Evolutionary conservation across 2,888 invertebrate species (phyloP), one percentile per base, ranked within the genome.

Genomic region (Eupithecia insigniata): DNA sequence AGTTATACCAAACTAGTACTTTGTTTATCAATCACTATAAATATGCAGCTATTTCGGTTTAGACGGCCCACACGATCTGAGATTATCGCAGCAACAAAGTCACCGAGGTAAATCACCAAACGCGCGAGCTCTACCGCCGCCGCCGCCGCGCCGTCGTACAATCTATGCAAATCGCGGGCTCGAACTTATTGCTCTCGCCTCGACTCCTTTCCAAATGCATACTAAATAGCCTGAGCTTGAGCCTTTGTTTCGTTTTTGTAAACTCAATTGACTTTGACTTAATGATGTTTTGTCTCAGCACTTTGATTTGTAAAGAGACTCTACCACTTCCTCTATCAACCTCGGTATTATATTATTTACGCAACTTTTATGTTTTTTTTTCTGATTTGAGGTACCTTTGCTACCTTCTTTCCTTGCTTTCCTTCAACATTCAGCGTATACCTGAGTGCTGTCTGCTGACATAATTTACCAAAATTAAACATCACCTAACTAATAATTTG

Each of bases 161-260:
- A 93, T 93, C 93, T 93, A 94, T 93, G 94, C 92, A 93, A 94
- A 93, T 93, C 90, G 89, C 87, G 82, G 46, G 83, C 89, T 89
- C 89, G 89, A 91, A 93, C 92, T 93, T 93, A 93, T 93, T 92
- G 91, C 93, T 93, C 93, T 93, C 93, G 90, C 91, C 92, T 92
- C 90, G 85, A 90, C 90, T 92, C 91, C 92, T 93, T 93, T 93
- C 91, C 91, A 92, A 93, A 92, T 92, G 93, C 92, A 93, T 93
- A 93, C 92, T 93, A 93, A 93, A 92, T 87, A 93, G 89, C 51
- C 22, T 46, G 51, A 22, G 51, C 87, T 86, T 87, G 85, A 71
- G 85, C 89, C 89, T 91, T 93, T 91, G 90, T 91, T 89, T 81
- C 82, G 83, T 85, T 90, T 90, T 90, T 91, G 90, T 87, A 81